These are phyloP conservation scores for Rostratula benghalensis DNA, from an alignment of 2,113 vertebrate genomes.

Conservation along the genomic window DNA sequence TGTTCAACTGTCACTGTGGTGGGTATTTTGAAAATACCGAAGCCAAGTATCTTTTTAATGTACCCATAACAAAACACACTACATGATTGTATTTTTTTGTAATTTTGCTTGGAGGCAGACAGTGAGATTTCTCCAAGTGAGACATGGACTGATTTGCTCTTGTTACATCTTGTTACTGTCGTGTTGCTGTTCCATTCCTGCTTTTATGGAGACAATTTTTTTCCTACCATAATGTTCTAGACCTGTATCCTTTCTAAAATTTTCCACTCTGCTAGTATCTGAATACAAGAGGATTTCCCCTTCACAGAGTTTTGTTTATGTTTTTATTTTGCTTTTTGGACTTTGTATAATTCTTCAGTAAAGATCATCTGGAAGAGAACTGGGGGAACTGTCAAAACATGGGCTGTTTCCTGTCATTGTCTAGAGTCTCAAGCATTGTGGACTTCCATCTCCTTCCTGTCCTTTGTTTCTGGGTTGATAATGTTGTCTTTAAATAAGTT, in stretches of 20 bases:
- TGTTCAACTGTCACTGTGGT: not conserved
- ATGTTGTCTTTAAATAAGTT: constrained; percentile 44
- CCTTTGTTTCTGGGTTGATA: constrained; percentile 42
- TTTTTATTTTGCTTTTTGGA: constrained; percentile 41
- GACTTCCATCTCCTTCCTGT: constrained; percentile 60
- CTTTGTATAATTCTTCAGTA: constrained; percentile 4
- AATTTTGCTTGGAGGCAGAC: not conserved
- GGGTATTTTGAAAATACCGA: not conserved
- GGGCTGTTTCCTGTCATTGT: constrained; percentile 42
- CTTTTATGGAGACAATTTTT: not conserved
- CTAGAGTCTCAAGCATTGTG: not conserved
- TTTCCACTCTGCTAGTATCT: not conserved
- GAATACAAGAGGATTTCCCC: constrained; percentile 41
- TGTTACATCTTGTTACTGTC: not conserved
- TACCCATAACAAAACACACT: not conserved
- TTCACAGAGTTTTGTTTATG: not conserved
- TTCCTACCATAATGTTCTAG: not conserved
- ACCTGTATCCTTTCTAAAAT: not conserved
- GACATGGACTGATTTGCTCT: not conserved
- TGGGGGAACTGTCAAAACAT: constrained; percentile 44
- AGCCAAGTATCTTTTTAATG: not conserved
- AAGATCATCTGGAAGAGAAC: constrained; percentile 28
- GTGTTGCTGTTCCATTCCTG: not conserved
- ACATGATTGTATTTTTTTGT: not conserved
- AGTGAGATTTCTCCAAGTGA: not conserved